Evolutionary conservation across 2,797 vertebrate genomes (phyloP).

Genomic region (Vultur gryphus): DNA sequence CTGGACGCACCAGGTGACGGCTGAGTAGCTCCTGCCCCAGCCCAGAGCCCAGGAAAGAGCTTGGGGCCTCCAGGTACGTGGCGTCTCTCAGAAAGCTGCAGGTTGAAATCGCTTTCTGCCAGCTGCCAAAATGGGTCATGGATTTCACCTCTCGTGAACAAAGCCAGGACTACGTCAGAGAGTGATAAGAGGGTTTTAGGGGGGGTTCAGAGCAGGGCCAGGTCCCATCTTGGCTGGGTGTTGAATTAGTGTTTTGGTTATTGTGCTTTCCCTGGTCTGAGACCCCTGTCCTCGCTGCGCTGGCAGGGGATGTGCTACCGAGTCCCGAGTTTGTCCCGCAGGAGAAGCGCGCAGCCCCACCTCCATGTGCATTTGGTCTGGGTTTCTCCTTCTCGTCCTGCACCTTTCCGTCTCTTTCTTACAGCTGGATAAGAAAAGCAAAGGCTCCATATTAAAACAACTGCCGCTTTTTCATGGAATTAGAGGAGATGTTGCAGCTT

Average conservation of each 20-base stretch:
- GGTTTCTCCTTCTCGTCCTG: not conserved
- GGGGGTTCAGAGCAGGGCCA: not conserved
- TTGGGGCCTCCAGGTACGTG: not conserved
- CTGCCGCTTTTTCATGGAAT: not conserved
- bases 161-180: accelerated
- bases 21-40: not conserved
- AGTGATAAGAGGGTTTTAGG: not conserved
- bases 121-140: accelerated
- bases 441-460: not conserved
- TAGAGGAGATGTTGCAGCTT: not conserved
- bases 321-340: accelerated
- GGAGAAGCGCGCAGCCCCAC: accelerated
- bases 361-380: accelerated
- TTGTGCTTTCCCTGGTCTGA: not conserved
- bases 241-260: not conserved
- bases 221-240: not conserved
- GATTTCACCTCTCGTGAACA: not conserved
- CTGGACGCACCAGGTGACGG: accelerated
- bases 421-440: not conserved
- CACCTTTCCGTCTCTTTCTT: not conserved
- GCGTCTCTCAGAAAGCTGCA: not conserved
- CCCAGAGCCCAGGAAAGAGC: too few relatives aligned
- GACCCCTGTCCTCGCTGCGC: accelerated
- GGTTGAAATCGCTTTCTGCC: not conserved
- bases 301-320: not conserved